phyloP scores from a whole-genome alignment of 2,113 vertebrate genomes.

The Copsychus sechellarum region DNA sequence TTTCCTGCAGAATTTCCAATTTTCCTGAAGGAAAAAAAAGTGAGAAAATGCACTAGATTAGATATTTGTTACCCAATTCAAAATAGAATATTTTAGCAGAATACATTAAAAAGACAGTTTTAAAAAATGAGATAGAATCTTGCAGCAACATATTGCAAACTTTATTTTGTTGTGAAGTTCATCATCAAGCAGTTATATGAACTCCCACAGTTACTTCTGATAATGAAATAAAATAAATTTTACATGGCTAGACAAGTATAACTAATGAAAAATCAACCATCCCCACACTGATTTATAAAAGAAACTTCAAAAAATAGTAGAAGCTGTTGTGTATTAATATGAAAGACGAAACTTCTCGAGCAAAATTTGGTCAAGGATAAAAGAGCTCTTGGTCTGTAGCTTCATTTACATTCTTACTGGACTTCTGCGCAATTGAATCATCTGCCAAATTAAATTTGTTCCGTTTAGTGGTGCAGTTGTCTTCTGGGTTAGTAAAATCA shows the following conservation, averaged over 20 bases:
- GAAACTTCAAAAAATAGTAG: background rate
- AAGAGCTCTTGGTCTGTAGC: background rate
- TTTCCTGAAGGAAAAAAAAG: background rate
- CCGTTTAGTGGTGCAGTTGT: background rate
- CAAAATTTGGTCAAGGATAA: background rate
- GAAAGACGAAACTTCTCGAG: background rate
- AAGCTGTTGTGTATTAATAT: background rate
- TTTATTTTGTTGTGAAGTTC: background rate
- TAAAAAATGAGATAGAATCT: background rate
- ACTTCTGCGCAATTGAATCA: background rate
- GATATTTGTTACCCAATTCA: background rate
- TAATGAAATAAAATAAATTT: background rate
- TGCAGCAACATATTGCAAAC: background rate
- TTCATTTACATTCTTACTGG: background rate
- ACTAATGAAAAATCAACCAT: background rate
- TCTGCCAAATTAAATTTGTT: background rate
- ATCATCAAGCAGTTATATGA: background rate
- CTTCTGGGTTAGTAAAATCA: background rate
- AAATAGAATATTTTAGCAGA: background rate
- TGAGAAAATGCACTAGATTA: background rate
- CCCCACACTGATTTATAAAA: background rate
- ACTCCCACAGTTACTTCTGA: background rate
- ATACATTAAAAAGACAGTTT: background rate
- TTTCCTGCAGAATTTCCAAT: constrained; percentile 7
- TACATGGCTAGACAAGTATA: background rate